These are phyloP conservation scores for Hecatera dysodea DNA, from an alignment of 2,888 invertebrate genomes.

Conservation along the genomic window DNA sequence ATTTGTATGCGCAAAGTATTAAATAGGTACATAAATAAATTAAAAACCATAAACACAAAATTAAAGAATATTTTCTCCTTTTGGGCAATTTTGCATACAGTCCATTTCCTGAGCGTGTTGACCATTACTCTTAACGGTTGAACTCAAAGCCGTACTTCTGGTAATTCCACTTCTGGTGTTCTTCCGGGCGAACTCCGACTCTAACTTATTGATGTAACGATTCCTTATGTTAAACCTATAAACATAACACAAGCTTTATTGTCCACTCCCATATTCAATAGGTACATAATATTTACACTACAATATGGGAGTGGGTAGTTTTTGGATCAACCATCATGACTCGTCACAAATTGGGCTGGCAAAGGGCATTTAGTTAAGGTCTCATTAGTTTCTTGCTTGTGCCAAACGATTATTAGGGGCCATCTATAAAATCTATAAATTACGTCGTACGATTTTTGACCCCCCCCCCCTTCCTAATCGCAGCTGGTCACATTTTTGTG, in stretches of 20 bases:
- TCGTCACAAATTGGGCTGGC: neutral
- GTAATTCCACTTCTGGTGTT: neutral
- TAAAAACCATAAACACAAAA: neutral
- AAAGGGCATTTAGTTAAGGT: no score
- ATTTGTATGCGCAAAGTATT: no score
- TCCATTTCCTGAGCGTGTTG: neutral
- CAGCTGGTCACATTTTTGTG: no score
- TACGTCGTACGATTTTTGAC: no score
- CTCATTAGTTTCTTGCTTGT: no score
- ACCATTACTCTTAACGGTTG: neutral
- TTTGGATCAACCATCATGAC: neutral
- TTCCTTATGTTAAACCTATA: slow-evolving; percentile 2
- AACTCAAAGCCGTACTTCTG: neutral
- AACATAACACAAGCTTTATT: neutral
- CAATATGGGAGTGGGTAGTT: neutral
- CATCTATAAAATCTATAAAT: no score
- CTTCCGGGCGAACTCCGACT: neutral
- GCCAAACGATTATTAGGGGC: no score
- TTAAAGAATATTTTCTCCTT: neutral
- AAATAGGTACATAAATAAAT: no score
- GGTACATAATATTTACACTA: no score
- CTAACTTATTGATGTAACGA: neutral
- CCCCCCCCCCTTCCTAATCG: no score
- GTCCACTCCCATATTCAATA: no score
- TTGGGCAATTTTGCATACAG: neutral